Base-by-base conservation (phyloP, 2,888 invertebrate genomes). In the Pseudoips prasinana region DNA sequence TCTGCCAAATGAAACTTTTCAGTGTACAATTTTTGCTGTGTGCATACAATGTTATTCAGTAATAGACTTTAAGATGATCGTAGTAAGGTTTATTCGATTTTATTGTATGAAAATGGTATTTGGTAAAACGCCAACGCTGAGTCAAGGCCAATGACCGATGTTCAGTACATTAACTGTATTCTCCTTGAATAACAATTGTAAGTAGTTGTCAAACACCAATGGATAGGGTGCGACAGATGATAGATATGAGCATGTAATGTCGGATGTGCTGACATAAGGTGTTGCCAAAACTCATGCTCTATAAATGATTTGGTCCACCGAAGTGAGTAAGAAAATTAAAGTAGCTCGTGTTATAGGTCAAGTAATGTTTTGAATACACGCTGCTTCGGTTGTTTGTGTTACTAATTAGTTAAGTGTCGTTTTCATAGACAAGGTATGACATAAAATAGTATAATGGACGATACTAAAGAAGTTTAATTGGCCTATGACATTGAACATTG, bases 61-160 rank as follows among this genome's bases (percentile, higher is more conserved):
- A 42, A 11, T 18, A 8, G 28, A 55, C 44, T 14, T 11, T 46
- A 46, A 3, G 0, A 0, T 2, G 1, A 9, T 7, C 10, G 0
- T 0, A 1, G 26, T 38, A 58, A n/a, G 14, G 10, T 8, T 27
- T 27, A 29, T 33, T 46, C 11, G 11, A 20, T 22, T 35, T 35
- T 20, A 18, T 8, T n/a, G 9, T 10, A 18, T 10, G 28, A 17
- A 35, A 24, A 32, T 46, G 38, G 40, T 41, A 43, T 27, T 72
- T 73, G 73, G 64, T 61, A 31, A 47, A 52, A 42, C 58, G 73
- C 73, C 73, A 73, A 67, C 59, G 61, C 53, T 57, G 46, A 58
- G 64, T 62, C 71, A 73, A 73, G 73, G 73, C 57, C 55, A 63
- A 62, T 73, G 73, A 73, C 73, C 73, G 73, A 40, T 39, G 53